Evolutionary conservation across 2,888 invertebrate genomes (phyloP).

Genomic region (Norana najaformis): DNA sequence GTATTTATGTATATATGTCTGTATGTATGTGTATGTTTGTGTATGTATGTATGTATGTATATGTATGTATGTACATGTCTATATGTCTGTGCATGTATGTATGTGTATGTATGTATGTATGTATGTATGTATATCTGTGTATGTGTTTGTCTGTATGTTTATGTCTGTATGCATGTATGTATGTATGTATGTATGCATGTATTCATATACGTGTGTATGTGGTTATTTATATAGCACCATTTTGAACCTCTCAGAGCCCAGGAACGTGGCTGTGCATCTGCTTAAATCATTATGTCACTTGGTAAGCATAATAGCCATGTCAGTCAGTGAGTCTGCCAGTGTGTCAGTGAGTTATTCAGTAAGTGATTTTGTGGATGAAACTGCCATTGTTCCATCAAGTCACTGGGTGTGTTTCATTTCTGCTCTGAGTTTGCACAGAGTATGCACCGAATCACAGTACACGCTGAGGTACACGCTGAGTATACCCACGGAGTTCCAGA

Average conservation of each 20-base stretch:
- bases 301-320: background rate
- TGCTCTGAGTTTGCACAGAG: too few relatives aligned
- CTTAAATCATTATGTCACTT: too few relatives aligned
- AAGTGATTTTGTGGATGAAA: background rate
- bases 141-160: background rate
- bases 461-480: too few relatives aligned
- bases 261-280: too few relatives aligned
- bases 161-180: background rate
- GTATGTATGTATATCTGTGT: background rate
- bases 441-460: too few relatives aligned
- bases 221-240: too few relatives aligned
- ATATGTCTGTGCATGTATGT: background rate
- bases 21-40: background rate
- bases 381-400: background rate
- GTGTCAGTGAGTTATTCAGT: background rate
- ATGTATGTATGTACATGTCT: background rate
- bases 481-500: too few relatives aligned
- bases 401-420: too few relatives aligned
- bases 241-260: background rate
- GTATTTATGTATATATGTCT: background rate
- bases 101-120: background rate
- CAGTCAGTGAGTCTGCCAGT: background rate
- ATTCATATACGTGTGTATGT: background rate
- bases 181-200: background rate
- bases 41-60: background rate